A percentile compares a stretch with the other conserved stretches of the same genome.
Conservation (phyloP, 2,113 vertebrate species). For the Gulo gulo region DNA sequence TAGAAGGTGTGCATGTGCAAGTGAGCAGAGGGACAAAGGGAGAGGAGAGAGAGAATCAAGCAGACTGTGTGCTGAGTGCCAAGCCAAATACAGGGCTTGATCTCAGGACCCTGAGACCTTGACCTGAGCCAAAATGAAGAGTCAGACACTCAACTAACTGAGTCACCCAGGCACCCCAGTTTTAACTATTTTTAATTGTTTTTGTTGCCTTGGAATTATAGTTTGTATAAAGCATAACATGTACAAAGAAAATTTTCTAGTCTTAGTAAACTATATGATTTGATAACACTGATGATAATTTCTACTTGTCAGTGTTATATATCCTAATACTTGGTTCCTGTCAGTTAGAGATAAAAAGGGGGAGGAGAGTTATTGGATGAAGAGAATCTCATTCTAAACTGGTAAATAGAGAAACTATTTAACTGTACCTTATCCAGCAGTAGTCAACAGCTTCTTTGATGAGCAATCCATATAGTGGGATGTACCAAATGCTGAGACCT, state of each 20-base stretch:
- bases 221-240: not conserved
- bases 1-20: not conserved
- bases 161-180: not conserved
- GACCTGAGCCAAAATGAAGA: not conserved
- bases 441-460: not conserved
- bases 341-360: not conserved
- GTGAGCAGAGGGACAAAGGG: not conserved
- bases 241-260: not conserved
- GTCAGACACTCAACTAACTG: not conserved
- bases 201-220: not conserved
- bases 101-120: not conserved
- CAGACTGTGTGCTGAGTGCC: not conserved
- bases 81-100: not conserved
- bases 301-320: not conserved
- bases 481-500: not conserved
- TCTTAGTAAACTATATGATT: not conserved
- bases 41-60: not conserved
- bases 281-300: not conserved
- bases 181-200: not conserved
- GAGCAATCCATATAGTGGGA: not conserved
- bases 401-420: not conserved
- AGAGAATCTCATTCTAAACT: not conserved
- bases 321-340: not conserved
- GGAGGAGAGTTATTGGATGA: not conserved
- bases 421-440: not conserved